Evolutionary conservation across 2,888 invertebrate genomes (phyloP).

Genomic region (Piscicola geometra): DNA sequence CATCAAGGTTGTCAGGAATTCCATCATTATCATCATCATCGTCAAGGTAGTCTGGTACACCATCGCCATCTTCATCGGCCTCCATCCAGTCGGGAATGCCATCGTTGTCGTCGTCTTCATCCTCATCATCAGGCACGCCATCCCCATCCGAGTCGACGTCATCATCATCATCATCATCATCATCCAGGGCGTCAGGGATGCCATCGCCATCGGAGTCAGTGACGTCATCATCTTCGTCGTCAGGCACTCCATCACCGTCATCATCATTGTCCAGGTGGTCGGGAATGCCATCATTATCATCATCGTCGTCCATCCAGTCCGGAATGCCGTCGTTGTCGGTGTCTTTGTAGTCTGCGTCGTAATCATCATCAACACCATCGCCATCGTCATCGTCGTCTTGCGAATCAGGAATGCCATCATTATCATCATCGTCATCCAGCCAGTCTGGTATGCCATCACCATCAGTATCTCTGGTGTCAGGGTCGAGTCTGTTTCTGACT

Average conservation of each 20-base stretch:
- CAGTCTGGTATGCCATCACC: constrained; percentile 36
- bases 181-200: constrained; percentile 35
- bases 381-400: constrained; percentile 39
- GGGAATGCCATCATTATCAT: constrained; percentile 47
- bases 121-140: constrained; percentile 47
- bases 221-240: constrained; percentile 42
- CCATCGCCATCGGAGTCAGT: constrained; percentile 43
- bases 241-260: constrained; percentile 51
- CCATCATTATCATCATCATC: constrained; percentile 37
- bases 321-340: constrained; percentile 41
- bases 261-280: constrained; percentile 46
- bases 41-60: constrained; percentile 33
- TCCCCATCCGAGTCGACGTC: constrained; percentile 46
- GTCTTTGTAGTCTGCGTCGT: constrained; percentile 41
- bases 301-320: constrained; percentile 41
- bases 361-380: constrained; percentile 50
- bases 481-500: constrained; percentile 32
- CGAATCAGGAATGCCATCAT: constrained; percentile 33
- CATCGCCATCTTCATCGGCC: constrained; percentile 42
- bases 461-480: constrained; percentile 35
- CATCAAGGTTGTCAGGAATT: constrained; percentile 35
- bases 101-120: constrained; percentile 48
- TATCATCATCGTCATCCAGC: constrained; percentile 34
- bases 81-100: constrained; percentile 47
- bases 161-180: constrained; percentile 47